Percentiles rank a stretch among this genome's conserved stretches.
These are phyloP conservation scores for Conus betulinus DNA, from an alignment of 1,140 invertebrate species.

Conservation along the genomic window DNA sequence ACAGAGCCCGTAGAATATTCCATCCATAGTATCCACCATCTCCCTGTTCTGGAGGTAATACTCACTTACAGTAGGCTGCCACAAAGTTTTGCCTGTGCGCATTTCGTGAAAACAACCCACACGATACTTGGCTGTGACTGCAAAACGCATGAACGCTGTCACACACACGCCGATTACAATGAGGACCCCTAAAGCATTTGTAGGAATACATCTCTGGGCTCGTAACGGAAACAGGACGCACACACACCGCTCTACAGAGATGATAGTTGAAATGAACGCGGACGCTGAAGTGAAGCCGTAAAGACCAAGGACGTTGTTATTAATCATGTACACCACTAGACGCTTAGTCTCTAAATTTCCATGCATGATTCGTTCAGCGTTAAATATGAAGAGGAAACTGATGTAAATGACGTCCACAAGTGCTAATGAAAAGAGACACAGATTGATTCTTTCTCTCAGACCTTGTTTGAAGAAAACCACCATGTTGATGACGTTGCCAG, in stretches of 20 bases:
- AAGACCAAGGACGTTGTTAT: neutral
- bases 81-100: neutral
- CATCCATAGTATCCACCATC: neutral
- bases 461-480: too few relatives aligned
- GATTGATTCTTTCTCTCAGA: too few relatives aligned
- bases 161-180: neutral
- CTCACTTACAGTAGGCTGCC: neutral
- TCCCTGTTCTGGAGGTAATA: neutral
- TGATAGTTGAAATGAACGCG: neutral
- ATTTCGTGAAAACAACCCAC: neutral
- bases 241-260: neutral
- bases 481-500: too few relatives aligned
- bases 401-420: too few relatives aligned
- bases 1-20: neutral
- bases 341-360: too few relatives aligned
- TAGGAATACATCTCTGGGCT: neutral
- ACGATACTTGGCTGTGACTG: neutral
- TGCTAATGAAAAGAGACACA: too few relatives aligned
- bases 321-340: neutral
- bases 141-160: neutral
- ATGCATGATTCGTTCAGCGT: too few relatives aligned
- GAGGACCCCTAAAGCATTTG: neutral
- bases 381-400: too few relatives aligned
- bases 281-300: neutral
- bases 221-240: conserved; percentile 14